Evolutionary conservation across 2,113 vertebrate genomes (phyloP).

Genomic region (Melanerpes aurifrons): DNA sequence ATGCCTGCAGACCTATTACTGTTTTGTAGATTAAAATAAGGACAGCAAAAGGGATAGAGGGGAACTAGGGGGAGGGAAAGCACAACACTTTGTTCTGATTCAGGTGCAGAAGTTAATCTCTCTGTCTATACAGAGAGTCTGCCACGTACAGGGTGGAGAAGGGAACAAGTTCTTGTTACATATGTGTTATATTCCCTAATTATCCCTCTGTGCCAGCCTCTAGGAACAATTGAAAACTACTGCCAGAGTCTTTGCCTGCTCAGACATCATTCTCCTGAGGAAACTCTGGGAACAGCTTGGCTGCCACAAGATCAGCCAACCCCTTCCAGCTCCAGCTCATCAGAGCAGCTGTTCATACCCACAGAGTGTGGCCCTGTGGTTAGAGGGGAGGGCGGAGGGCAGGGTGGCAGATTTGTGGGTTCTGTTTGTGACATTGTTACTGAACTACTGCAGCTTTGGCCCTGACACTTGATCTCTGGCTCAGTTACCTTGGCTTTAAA

Average conservation of each 20-base stretch:
- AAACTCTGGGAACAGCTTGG: neutral
- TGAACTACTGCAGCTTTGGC: neutral
- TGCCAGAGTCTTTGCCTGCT: conserved; percentile 28
- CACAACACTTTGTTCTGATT: conserved; percentile 35
- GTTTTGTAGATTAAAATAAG: conserved; percentile 44
- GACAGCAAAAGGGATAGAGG: neutral
- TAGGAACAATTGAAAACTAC: neutral
- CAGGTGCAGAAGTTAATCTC: conserved; percentile 39
- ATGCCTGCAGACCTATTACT: conserved; percentile 27
- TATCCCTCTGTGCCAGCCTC: conserved; percentile 5
- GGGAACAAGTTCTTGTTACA: neutral
- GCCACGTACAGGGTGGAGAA: conserved; percentile 54
- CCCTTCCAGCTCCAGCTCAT: neutral
- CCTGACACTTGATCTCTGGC: neutral
- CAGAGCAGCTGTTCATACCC: neutral
- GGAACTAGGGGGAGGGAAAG: neutral
- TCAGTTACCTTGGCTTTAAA: neutral
- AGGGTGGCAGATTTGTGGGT: neutral
- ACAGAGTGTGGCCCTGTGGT: neutral
- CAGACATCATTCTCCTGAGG: neutral
- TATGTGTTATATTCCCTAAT: neutral
- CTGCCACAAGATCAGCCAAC: neutral
- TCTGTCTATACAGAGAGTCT: neutral
- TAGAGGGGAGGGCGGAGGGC: neutral
- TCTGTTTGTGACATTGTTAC: neutral